Evolutionary conservation across 2,113 vertebrate species (phyloP).

Genomic region (Taxidea taxus): DNA sequence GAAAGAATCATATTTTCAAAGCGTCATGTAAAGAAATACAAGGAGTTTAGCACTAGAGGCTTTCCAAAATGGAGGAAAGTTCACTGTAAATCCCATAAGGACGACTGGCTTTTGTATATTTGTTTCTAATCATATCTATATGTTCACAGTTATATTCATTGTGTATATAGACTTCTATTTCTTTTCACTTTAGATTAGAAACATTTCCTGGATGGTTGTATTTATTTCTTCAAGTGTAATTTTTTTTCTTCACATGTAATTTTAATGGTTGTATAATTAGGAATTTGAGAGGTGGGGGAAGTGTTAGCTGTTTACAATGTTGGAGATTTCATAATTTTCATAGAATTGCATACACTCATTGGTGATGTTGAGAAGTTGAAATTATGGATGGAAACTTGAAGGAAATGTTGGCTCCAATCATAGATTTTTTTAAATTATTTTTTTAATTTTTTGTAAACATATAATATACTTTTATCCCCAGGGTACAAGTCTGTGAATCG

Average conservation of each 20-base stretch:
- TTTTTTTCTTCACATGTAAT: neutral
- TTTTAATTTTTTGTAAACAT: too few species aligned
- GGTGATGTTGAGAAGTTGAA: neutral
- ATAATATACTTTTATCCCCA: too few species aligned
- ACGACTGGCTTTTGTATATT: neutral
- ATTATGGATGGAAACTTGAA: neutral
- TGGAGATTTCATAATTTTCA: neutral
- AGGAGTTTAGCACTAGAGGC: neutral
- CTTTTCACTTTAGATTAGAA: neutral
- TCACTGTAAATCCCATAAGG: neutral
- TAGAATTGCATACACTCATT: neutral
- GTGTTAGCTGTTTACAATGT: neutral
- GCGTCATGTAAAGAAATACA: neutral
- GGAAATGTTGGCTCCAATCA: neutral
- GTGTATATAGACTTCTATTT: neutral
- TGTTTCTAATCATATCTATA: neutral
- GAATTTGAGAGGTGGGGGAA: slow-evolving; percentile 30
- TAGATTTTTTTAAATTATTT: too few species aligned
- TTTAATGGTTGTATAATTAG: neutral
- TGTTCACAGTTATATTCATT: neutral
- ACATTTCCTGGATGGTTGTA: neutral
- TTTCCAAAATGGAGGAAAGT: neutral
- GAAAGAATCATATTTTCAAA: neutral
- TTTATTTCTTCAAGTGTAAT: neutral
- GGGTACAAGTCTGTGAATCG: too few species aligned